phyloP scores from a whole-genome alignment of 2,797 vertebrate species.

The Glyptemys insculpta region DNA sequence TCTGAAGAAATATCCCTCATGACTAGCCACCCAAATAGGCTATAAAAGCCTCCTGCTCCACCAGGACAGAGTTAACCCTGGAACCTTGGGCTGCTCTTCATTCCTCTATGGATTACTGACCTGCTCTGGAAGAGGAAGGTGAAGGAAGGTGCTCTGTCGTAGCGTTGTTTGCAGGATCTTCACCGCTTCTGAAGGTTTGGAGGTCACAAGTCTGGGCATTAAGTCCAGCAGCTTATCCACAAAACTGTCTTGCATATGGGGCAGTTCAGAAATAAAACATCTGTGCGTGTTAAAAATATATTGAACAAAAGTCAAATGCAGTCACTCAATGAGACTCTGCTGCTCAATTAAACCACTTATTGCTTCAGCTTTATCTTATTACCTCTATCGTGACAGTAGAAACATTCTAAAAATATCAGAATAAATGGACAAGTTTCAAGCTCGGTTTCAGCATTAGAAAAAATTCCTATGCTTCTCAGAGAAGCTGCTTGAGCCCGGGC shows the following conservation, averaged over 20 bases:
- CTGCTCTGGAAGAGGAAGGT: conserved; percentile 91
- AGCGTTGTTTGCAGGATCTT: conserved; percentile 94
- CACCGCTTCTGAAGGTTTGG: conserved; percentile 92
- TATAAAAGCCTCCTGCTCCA: neutral
- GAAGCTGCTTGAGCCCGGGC: no score
- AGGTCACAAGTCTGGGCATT: conserved; percentile 92
- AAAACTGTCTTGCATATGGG: conserved; percentile 95
- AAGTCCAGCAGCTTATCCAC: conserved; percentile 94
- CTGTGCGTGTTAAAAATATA: conserved; percentile 73
- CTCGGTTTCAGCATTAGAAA: neutral
- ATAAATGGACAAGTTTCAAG: neutral
- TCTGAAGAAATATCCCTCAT: neutral
- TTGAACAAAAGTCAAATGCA: neutral
- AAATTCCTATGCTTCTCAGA: neutral
- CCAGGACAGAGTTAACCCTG: neutral
- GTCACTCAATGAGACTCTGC: neutral
- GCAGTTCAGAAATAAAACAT: conserved; percentile 91
- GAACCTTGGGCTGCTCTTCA: fast-evolving
- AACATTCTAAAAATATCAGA: neutral
- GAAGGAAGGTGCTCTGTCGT: conserved; percentile 91
- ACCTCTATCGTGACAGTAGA: neutral
- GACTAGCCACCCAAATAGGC: neutral
- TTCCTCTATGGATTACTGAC: conserved; percentile 70
- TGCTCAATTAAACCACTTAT: neutral
- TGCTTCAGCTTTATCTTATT: neutral